Conservation (phyloP, 2,113 vertebrate species). For the Oreamnos americanus region DNA sequence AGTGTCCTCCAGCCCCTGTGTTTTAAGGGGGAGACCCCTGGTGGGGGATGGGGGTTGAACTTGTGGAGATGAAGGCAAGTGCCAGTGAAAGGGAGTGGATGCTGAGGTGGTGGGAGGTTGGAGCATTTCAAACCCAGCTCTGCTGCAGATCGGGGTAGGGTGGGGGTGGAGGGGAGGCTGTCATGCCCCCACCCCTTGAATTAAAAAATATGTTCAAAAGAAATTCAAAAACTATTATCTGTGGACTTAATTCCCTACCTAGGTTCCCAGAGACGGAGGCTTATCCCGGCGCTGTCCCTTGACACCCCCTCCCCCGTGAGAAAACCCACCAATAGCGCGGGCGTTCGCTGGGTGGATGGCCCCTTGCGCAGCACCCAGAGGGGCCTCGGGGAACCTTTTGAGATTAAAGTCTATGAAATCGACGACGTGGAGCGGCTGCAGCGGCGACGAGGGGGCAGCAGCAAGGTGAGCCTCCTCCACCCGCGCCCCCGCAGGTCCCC, state of each 20-base stretch:
- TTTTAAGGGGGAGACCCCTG: neutral
- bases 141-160: rapidly evolving
- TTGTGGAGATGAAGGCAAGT: too few species aligned
- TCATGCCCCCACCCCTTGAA: rapidly evolving
- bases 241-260: neutral
- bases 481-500: rapidly evolving
- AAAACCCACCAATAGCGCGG: slow-evolving; percentile 86
- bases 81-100: rapidly evolving
- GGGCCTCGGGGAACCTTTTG: slow-evolving; percentile 89
- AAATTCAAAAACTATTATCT: neutral
- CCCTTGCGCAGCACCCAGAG: slow-evolving; percentile 88
- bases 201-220: neutral
- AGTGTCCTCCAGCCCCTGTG: neutral
- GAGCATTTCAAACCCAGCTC: rapidly evolving
- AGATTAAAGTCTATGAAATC: slow-evolving; percentile 99
- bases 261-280: slow-evolving; percentile 94
- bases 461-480: slow-evolving; percentile 84
- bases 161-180: rapidly evolving
- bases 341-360: slow-evolving; percentile 96
- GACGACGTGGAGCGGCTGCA: slow-evolving; percentile 96
- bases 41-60: neutral
- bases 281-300: slow-evolving; percentile 91
- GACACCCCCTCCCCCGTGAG: slow-evolving; percentile 89
- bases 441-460: slow-evolving; percentile 84
- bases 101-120: rapidly evolving